Evolutionary conservation across 1,140 invertebrate genomes (phyloP).

Genomic region (Euura lappo): DNA sequence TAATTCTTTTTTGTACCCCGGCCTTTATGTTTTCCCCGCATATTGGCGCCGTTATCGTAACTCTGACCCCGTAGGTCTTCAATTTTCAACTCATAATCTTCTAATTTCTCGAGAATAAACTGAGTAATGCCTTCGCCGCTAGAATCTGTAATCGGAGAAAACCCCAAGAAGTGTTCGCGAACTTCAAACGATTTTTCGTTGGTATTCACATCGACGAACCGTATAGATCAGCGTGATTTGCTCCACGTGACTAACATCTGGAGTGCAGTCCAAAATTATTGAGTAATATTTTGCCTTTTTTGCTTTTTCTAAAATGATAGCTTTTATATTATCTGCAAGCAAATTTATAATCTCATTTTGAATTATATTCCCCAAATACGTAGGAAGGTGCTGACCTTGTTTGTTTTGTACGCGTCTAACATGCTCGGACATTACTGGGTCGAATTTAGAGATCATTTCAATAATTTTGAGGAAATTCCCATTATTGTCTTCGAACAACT

Average conservation of each 20-base stretch:
- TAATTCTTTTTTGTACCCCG: neutral
- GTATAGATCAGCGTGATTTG: neutral
- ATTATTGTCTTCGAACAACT: conserved; percentile 24
- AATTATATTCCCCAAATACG: conserved; percentile 24
- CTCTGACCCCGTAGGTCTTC: neutral
- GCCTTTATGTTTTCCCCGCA: neutral
- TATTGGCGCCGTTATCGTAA: neutral
- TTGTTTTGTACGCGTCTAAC: conserved; percentile 16
- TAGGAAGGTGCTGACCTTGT: conserved; percentile 18
- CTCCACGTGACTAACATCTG: conserved; percentile 24
- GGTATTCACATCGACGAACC: neutral
- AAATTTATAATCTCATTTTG: conserved; percentile 29
- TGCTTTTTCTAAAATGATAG: conserved; percentile 14
- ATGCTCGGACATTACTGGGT: conserved; percentile 14
- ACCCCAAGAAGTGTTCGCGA: neutral
- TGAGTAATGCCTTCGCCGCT: neutral
- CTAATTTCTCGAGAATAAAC: neutral
- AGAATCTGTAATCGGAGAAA: neutral
- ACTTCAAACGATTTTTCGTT: neutral
- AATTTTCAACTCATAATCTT: neutral
- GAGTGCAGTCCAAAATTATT: conserved; percentile 27
- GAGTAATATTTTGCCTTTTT: conserved; percentile 24
- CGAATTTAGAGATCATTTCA: conserved; percentile 22
- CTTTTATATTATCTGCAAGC: conserved; percentile 17
- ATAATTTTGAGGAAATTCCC: conserved; percentile 28